These are phyloP conservation scores for Pectinophora gossypiella DNA, from an alignment of 1,140 invertebrate genomes.

Conservation along the genomic window DNA sequence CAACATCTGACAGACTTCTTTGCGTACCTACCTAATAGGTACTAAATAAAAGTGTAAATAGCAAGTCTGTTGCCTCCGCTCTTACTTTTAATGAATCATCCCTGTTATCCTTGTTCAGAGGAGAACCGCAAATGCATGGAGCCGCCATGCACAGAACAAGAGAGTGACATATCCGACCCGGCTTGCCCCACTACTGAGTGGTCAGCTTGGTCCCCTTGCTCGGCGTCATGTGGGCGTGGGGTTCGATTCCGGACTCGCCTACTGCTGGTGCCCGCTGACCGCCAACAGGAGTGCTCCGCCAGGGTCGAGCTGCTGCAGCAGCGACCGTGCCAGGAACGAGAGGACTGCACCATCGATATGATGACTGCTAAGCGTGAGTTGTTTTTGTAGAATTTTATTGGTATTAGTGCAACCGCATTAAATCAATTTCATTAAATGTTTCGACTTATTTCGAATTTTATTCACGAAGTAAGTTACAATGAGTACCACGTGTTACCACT, in stretches of 20 bases:
- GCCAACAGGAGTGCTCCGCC: conserved; percentile 77
- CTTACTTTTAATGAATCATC: background rate
- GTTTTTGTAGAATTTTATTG: no score
- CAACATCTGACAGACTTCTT: no score
- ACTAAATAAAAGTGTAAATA: no score
- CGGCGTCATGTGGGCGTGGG: conserved; percentile 78
- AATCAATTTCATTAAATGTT: no score
- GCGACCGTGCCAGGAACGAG: conserved; percentile 78
- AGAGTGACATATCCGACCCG: conserved; percentile 75
- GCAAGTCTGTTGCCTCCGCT: no score
- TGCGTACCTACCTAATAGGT: no score
- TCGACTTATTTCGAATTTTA: no score
- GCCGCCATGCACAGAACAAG: conserved; percentile 76
- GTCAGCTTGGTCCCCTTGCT: conserved; percentile 82
- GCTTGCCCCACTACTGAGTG: conserved; percentile 77
- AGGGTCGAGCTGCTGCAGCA: conserved; percentile 80
- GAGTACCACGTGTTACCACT: no score
- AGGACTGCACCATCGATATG: conserved; percentile 83
- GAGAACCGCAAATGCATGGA: conserved; percentile 87
- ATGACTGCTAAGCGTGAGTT: conserved; percentile 82
- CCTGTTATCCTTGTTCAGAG: conserved; percentile 40
- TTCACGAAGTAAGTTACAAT: no score
- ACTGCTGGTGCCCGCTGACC: conserved; percentile 77
- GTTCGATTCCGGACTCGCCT: conserved; percentile 79
- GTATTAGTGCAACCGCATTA: no score